These are phyloP conservation scores for Triplophysa rosa DNA, from an alignment of 2,113 vertebrate species.

Conservation along the genomic window DNA sequence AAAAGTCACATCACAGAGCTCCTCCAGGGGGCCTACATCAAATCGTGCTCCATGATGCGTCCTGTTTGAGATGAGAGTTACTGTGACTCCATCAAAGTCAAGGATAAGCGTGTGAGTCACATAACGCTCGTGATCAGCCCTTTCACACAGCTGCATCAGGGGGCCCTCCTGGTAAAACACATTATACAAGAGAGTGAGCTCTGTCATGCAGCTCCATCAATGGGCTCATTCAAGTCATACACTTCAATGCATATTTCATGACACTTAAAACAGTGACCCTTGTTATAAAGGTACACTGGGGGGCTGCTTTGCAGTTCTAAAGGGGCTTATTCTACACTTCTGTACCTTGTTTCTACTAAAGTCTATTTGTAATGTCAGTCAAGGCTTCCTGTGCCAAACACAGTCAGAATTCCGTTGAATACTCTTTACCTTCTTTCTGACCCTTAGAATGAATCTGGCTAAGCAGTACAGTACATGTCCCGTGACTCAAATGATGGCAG, in stretches of 20 bases:
- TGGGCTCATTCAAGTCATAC: conserved; percentile 13
- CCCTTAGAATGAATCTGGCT: too few species aligned
- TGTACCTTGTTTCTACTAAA: background rate
- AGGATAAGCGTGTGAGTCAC: conserved; percentile 18
- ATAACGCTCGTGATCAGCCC: conserved; percentile 5
- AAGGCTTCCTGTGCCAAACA: background rate
- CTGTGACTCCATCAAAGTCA: conserved; percentile 9
- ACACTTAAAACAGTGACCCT: conserved; percentile 1
- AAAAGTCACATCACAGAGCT: conserved; percentile 4
- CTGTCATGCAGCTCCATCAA: conserved; percentile 22
- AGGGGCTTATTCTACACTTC: background rate
- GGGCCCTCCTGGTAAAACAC: conserved; percentile 1
- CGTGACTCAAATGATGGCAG: conserved; percentile 15
- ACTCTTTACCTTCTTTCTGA: background rate
- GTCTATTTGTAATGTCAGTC: background rate
- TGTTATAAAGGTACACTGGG: background rate
- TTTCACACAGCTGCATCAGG: conserved; percentile 25
- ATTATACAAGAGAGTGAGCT: conserved; percentile 7
- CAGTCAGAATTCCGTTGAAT: too few species aligned
- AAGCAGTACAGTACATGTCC: background rate
- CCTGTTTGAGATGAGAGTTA: conserved; percentile 7
- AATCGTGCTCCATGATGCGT: background rate
- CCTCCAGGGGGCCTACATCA: background rate
- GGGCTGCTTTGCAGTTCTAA: background rate
- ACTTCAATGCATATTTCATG: conserved; percentile 16